phyloP scores from a whole-genome alignment of 2,888 invertebrate species.

The Plagodis dolabraria region DNA sequence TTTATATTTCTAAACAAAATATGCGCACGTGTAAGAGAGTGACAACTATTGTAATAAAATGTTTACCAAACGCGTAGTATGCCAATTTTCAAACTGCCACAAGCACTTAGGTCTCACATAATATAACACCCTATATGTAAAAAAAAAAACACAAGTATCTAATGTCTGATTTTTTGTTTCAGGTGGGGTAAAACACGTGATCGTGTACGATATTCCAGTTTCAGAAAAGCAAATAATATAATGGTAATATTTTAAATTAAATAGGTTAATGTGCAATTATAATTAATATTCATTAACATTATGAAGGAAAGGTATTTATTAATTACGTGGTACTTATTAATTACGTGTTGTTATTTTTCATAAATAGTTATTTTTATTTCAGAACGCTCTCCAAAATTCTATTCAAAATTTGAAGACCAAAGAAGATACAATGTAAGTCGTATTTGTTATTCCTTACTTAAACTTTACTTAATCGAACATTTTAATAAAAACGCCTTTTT shows the following conservation, averaged over 20 bases:
- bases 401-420: slow-evolving; percentile 1
- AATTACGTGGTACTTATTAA: background rate
- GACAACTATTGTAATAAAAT: too few relatives aligned
- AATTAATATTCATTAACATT: background rate
- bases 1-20: too few relatives aligned
- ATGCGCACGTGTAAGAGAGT: too few relatives aligned
- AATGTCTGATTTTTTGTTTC: slow-evolving; percentile 14
- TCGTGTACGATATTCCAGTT: slow-evolving; percentile 47
- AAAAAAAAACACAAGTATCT: too few relatives aligned
- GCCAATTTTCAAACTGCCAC: too few relatives aligned
- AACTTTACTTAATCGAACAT: too few relatives aligned
- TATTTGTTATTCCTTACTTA: background rate
- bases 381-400: slow-evolving; percentile 2
- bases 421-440: background rate
- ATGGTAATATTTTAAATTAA: slow-evolving; percentile 13
- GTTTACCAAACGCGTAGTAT: too few relatives aligned
- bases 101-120: too few relatives aligned
- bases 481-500: background rate
- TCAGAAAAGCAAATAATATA: slow-evolving; percentile 44
- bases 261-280: background rate
- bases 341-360: too few relatives aligned
- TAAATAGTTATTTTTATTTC: slow-evolving; percentile 1
- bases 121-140: too few relatives aligned
- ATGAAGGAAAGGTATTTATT: background rate
- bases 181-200: slow-evolving; percentile 49